A percentile compares a stretch with the other conserved stretches of the same genome.
These are phyloP conservation scores for Hemicordylus capensis DNA, from an alignment of 2,113 vertebrate genomes.

Conservation along the genomic window DNA sequence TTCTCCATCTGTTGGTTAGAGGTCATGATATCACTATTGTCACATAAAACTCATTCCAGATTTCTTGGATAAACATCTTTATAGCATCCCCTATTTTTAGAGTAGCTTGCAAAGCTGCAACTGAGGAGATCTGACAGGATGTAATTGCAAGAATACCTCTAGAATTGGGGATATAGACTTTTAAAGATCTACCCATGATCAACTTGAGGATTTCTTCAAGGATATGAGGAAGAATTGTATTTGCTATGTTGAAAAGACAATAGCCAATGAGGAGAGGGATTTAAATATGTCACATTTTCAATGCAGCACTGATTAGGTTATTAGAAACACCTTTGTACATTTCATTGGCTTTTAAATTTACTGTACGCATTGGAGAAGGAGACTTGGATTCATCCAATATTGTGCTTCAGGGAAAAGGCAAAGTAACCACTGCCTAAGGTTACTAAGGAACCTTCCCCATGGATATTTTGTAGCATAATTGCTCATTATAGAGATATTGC, in stretches of 20 bases:
- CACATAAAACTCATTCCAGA: background rate
- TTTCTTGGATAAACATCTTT: background rate
- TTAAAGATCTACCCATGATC: background rate
- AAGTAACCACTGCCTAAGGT: background rate
- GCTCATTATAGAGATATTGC: constrained; percentile 6
- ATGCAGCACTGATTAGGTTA: background rate
- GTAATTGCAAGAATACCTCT: too few species aligned
- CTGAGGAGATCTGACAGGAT: background rate
- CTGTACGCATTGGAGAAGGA: background rate
- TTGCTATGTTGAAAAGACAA: background rate
- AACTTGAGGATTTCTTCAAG: background rate
- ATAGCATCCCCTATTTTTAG: background rate
- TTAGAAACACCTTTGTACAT: background rate
- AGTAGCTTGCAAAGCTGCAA: background rate
- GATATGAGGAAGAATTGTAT: background rate
- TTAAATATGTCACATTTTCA: background rate
- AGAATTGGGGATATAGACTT: background rate
- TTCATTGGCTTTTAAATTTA: background rate
- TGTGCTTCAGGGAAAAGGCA: background rate
- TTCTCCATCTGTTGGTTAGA: background rate
- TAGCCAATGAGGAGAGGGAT: background rate
- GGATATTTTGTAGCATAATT: constrained; percentile 7
- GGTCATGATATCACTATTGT: background rate
- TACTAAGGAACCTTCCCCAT: background rate
- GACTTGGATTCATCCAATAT: background rate